Evolutionary conservation across 2,113 vertebrate genomes (phyloP), one percentile per base, ranked within the genome.

Genomic region (Atractosteus spatula): DNA sequence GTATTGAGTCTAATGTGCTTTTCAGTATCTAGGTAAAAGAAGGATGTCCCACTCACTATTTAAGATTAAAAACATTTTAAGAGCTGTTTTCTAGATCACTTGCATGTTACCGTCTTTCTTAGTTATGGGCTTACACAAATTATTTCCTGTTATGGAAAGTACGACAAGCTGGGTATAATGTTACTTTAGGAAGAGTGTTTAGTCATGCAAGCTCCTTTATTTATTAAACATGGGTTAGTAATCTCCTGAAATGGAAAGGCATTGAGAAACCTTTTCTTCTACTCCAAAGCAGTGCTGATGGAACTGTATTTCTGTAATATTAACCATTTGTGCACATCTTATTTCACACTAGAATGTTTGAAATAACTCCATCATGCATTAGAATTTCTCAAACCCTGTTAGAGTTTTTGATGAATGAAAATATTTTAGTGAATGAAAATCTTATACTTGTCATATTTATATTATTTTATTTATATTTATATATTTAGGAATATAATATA

Each of bases 61-160:
- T 29, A 29, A 29, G 29, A 29, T 29, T 29, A 29, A 29, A 29
- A 1, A 29, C 29, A 29, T 62, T 62, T 62, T 62, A 7, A 51
- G 1, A 51, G 47, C 47, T 7, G 47, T 51, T 51, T 7, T 51
- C 47, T 0, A 51, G 14, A 62, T 14, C 4, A 10, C 62, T 16
- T 41, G 62, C 12, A 7, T 8, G 16, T 64, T 64, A 7, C 13
- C 29, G 29, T 64, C 13, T 42, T 8, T 41, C 8, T 29, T 17
- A 64, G 62, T 64, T 64, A 29, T 41, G 7, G 8, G 17, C 29
- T 29, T 64, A 64, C 62, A 64, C 62, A 64, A 64, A 64, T 2
- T 29, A n/a, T 62, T 42, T 71, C 57, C 57, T 71, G 69, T 71
- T 62, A 47, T 71, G 57, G 16, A 59, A 71, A 3, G 42, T 44